phyloP scores from a whole-genome alignment of 2,888 invertebrate genomes.

The Drosophila formosana region DNA sequence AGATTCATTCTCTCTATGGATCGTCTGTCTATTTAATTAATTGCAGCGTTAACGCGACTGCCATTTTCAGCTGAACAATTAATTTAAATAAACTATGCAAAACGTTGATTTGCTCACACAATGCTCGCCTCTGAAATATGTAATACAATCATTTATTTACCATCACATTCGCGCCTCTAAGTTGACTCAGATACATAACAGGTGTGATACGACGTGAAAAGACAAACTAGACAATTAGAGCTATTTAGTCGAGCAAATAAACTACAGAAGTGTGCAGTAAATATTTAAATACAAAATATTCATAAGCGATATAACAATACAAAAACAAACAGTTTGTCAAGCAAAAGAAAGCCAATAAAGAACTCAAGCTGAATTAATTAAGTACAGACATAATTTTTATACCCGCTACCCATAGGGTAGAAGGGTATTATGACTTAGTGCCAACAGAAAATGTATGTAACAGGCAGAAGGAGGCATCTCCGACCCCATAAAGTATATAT shows the following conservation, averaged over 20 bases:
- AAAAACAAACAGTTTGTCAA: background rate
- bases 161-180: background rate
- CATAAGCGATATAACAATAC: background rate
- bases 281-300: background rate
- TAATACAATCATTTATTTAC: background rate
- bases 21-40: constrained; percentile 43
- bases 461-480: too few relatives aligned
- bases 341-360: too few relatives aligned
- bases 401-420: too few relatives aligned
- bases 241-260: background rate
- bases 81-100: constrained; percentile 23
- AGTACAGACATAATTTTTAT: background rate
- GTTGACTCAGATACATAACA: background rate
- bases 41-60: constrained; percentile 28
- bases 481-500: too few relatives aligned
- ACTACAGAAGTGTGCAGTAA: background rate
- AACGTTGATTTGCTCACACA: background rate
- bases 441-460: too few relatives aligned
- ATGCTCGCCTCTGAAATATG: background rate
- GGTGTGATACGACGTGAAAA: background rate
- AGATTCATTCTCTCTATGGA: constrained; percentile 9
- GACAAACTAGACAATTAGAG: background rate
- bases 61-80: constrained; percentile 38
- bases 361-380: background rate
- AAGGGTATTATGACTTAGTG: too few relatives aligned